phyloP scores from a whole-genome alignment of 2,797 vertebrate genomes.

The Danio choprae region DNA sequence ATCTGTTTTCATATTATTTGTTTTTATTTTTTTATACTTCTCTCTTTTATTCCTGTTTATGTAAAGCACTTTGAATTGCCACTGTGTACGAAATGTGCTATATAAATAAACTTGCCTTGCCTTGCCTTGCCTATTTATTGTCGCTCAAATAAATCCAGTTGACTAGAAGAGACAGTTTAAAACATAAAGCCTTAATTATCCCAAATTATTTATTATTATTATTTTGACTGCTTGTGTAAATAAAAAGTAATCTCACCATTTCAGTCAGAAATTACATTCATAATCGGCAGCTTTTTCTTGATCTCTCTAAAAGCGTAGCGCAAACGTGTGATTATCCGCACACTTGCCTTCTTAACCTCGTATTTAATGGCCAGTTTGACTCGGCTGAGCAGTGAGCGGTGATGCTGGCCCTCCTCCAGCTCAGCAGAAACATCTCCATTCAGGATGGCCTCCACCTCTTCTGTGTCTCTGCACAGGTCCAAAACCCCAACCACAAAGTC shows the following conservation, averaged over 20 bases:
- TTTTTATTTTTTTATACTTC: no score
- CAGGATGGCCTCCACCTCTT: constrained; percentile 89
- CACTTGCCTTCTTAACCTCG: constrained; percentile 89
- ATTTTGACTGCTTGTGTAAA: no score
- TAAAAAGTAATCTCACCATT: neutral
- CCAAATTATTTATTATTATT: no score
- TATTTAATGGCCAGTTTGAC: constrained; percentile 91
- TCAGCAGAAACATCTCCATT: constrained; percentile 85
- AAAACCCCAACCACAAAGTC: constrained; percentile 90
- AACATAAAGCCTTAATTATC: neutral
- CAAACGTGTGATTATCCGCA: neutral
- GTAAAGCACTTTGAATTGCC: no score
- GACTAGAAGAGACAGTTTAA: neutral
- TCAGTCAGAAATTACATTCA: neutral
- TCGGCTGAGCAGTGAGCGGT: constrained; percentile 82
- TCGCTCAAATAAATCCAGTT: no score
- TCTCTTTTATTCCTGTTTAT: no score
- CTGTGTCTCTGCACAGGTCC: constrained; percentile 87
- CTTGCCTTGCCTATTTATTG: no score
- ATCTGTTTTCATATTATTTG: no score
- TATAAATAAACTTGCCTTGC: no score
- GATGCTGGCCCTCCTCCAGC: constrained; percentile 74
- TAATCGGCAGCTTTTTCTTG: neutral
- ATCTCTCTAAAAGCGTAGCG: neutral
- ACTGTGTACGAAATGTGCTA: no score